A percentile compares a stretch with the other conserved stretches of the same genome.
Conservation (phyloP, 2,113 vertebrate species). For the Microtus ochrogaster region DNA sequence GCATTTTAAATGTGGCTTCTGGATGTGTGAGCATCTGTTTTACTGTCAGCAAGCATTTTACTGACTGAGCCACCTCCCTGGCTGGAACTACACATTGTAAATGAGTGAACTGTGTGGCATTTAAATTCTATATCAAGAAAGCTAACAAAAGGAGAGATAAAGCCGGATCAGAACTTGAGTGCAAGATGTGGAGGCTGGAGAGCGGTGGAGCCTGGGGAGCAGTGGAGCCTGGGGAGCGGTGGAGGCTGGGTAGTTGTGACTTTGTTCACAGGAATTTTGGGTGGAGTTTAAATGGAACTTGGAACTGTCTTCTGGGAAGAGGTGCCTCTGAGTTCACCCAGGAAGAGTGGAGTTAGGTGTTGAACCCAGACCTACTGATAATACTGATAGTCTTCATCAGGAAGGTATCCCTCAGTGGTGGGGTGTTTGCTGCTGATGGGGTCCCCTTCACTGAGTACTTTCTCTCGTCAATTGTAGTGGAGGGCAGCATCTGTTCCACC, state of each 20-base stretch:
- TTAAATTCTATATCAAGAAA: neutral
- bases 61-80: neutral
- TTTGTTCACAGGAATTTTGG: neutral
- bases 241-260: neutral
- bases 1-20: neutral
- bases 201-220: fast-evolving
- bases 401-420: neutral
- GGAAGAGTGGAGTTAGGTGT: neutral
- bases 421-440: neutral
- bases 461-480: neutral
- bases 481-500: neutral
- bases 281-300: neutral
- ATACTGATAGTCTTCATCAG: neutral
- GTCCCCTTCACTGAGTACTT: neutral
- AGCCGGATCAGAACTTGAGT: neutral
- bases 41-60: neutral
- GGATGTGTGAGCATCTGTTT: neutral
- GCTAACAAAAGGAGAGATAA: neutral
- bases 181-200: too few relatives aligned
- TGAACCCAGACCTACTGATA: fast-evolving
- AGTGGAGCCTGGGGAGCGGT: too few relatives aligned
- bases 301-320: neutral
- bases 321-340: neutral
- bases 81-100: neutral
- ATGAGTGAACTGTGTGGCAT: neutral